Conservation (phyloP, 2,113 vertebrate genomes). For the Stegostoma tigrinum region DNA sequence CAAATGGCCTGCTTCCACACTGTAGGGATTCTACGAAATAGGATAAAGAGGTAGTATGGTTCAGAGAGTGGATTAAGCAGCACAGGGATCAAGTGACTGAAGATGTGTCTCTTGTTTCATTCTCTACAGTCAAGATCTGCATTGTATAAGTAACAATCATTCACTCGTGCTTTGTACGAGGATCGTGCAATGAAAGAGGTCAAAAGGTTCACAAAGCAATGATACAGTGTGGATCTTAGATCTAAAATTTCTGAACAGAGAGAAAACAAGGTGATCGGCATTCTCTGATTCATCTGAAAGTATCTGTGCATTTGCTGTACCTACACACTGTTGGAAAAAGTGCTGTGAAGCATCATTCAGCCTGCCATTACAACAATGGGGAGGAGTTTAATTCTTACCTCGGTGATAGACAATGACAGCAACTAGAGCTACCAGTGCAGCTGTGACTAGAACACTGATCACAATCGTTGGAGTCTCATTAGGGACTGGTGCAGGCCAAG, state of each 20-base stretch:
- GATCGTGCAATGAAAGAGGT: not conserved
- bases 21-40: not conserved
- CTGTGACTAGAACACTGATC: not conserved
- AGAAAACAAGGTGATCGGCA: not conserved
- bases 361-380: not conserved
- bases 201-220: not conserved
- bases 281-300: not conserved
- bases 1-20: no score
- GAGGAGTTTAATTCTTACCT: not conserved
- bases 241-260: not conserved
- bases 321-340: not conserved
- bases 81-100: not conserved
- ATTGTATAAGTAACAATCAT: not conserved
- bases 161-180: not conserved
- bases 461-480: not conserved
- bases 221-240: not conserved
- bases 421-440: not conserved
- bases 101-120: not conserved
- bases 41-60: not conserved
- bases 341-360: not conserved
- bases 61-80: not conserved
- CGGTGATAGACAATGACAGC: not conserved
- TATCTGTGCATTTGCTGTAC: not conserved
- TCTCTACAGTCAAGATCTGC: not conserved
- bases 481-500: not conserved